Evolutionary conservation across 2,113 vertebrate species (phyloP).

Genomic region (Poeciliopsis retropinna): DNA sequence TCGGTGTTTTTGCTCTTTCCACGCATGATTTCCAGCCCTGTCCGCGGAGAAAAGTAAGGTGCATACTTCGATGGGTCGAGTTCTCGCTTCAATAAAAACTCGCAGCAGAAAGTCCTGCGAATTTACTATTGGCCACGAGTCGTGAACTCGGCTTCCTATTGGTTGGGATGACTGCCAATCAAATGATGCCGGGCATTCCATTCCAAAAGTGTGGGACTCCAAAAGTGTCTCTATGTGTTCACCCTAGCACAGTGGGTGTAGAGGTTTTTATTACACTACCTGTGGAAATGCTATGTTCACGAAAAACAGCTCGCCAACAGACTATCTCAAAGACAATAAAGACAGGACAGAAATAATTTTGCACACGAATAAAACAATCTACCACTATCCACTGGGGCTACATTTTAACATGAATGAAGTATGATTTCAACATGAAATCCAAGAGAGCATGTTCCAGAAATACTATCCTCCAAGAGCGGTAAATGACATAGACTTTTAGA

Average conservation of each 20-base stretch:
- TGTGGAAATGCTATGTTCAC: no score
- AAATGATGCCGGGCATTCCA: constrained; percentile 48
- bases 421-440: no score
- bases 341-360: no score
- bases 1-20: constrained; percentile 35
- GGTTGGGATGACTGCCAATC: constrained; percentile 54
- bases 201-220: constrained; percentile 42
- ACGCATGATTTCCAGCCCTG: constrained; percentile 69
- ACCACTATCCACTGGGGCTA: no score
- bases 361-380: no score
- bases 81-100: constrained; percentile 23
- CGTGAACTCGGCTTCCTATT: constrained; percentile 52
- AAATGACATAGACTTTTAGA: no score
- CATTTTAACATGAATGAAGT: no score
- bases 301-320: no score
- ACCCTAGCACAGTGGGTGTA: background rate
- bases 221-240: background rate
- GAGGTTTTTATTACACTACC: background rate
- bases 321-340: no score
- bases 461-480: no score
- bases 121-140: constrained; percentile 64
- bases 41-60: constrained; percentile 28
- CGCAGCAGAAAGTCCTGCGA: constrained; percentile 10
- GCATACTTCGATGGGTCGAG: constrained; percentile 31
- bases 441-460: no score